Conservation (phyloP, 1,140 invertebrate species). For the Orussus abietinus region DNA sequence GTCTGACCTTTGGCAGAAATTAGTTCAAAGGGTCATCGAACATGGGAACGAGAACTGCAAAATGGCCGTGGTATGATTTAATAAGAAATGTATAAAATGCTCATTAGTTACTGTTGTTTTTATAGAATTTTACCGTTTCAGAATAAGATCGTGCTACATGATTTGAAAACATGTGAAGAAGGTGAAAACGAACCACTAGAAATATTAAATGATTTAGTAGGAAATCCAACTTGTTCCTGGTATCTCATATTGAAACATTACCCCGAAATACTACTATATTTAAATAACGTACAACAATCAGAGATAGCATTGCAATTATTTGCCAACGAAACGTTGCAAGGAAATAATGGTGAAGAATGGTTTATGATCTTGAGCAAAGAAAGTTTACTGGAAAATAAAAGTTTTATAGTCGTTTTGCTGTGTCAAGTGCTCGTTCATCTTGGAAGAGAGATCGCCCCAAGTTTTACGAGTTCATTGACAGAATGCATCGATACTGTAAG, state of each 20-base stretch:
- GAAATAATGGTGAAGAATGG: slow-evolving; percentile 17
- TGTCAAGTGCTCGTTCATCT: slow-evolving; percentile 24
- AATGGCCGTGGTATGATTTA: slow-evolving; percentile 24
- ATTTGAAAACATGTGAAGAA: slow-evolving; percentile 12
- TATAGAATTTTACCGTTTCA: slow-evolving; percentile 24
- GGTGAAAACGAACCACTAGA: slow-evolving; percentile 8
- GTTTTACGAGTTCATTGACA: slow-evolving; percentile 20
- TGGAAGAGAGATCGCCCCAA: slow-evolving; percentile 11
- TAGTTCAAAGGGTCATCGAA: slow-evolving; percentile 24
- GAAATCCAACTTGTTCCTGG: slow-evolving; percentile 25
- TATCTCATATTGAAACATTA: slow-evolving; percentile 23
- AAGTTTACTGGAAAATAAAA: slow-evolving; percentile 25
- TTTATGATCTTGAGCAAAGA: slow-evolving; percentile 19
- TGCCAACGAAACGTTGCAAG: slow-evolving; percentile 14
- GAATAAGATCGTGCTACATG: slow-evolving; percentile 32
- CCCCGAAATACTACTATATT: slow-evolving; percentile 15
- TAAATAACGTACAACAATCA: slow-evolving; percentile 25
- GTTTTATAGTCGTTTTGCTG: slow-evolving; percentile 22
- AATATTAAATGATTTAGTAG: slow-evolving; percentile 22
- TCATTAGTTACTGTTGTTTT: slow-evolving; percentile 3
- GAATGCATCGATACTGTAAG: slow-evolving; percentile 25
- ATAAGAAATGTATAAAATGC: slow-evolving; percentile 2
- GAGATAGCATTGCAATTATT: slow-evolving; percentile 24
- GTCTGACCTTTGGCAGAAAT: slow-evolving; percentile 21
- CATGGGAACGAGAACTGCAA: slow-evolving; percentile 20